Evolutionary conservation across 2,113 vertebrate genomes (phyloP).

Genomic region (Mesocricetus auratus): DNA sequence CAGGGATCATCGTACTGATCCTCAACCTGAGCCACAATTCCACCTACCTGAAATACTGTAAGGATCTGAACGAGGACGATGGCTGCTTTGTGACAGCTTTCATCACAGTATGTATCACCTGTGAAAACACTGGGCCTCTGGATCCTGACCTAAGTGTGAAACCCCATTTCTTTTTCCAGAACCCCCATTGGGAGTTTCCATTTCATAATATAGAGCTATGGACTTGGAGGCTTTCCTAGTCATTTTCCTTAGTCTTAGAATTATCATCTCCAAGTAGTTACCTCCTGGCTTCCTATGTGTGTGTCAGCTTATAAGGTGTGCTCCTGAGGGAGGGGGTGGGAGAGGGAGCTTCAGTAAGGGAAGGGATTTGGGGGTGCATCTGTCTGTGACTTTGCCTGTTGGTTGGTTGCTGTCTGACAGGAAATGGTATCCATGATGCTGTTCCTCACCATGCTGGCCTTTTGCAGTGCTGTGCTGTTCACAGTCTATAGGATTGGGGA

Average conservation of each 20-base stretch:
- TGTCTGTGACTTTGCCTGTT: background rate
- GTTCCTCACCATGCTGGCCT: slow-evolving; percentile 73
- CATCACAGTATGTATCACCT: slow-evolving; percentile 44
- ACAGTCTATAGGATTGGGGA: slow-evolving; percentile 35
- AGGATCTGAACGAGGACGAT: rapidly evolving
- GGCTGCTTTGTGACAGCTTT: slow-evolving; percentile 30
- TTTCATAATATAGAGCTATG: background rate
- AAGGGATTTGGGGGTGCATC: background rate
- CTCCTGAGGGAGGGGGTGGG: rapidly evolving
- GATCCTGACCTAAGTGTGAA: background rate
- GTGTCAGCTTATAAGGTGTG: background rate
- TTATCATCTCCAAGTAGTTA: background rate
- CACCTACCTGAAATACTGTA: background rate
- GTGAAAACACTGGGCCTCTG: background rate
- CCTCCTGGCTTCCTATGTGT: background rate
- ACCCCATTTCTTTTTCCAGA: background rate
- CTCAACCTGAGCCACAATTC: background rate
- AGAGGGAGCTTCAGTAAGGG: background rate
- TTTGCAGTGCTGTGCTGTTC: slow-evolving; percentile 48
- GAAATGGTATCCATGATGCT: slow-evolving; percentile 60
- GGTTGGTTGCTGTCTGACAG: slow-evolving; percentile 30
- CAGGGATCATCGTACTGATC: background rate
- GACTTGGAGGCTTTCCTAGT: background rate
- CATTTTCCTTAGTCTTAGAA: background rate
- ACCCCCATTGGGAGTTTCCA: too few relatives aligned